phyloP scores from a whole-genome alignment of 2,113 vertebrate genomes.

The Melanerpes formicivorus region DNA sequence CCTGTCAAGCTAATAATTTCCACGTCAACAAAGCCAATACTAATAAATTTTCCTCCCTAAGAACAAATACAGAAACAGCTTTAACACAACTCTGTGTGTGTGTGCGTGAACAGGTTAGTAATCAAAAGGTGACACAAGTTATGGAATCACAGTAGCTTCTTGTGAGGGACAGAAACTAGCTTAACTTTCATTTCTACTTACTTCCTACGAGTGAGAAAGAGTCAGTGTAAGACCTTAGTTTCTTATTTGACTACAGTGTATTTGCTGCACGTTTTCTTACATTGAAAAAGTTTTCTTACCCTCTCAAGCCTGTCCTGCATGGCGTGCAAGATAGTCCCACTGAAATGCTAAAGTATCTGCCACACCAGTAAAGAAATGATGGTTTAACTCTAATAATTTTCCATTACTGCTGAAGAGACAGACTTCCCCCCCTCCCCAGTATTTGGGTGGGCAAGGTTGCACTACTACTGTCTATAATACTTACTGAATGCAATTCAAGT shows the following conservation, averaged over 20 bases:
- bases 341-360: neutral
- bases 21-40: neutral
- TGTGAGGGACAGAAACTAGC: neutral
- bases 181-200: neutral
- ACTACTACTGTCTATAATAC: rapidly evolving
- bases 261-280: neutral
- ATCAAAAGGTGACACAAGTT: neutral
- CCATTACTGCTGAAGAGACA: rapidly evolving
- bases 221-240: neutral
- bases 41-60: neutral
- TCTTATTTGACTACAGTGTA: rapidly evolving
- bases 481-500: rapidly evolving
- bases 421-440: no score
- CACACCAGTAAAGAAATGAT: neutral
- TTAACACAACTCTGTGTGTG: neutral
- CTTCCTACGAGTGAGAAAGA: neutral
- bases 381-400: rapidly evolving
- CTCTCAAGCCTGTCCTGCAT: neutral
- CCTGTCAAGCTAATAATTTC: neutral
- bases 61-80: neutral
- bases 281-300: rapidly evolving
- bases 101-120: neutral
- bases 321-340: neutral
- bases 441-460: neutral
- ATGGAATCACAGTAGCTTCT: neutral